Percentiles rank a stretch among this genome's conserved stretches.
phyloP scores from a whole-genome alignment of 2,797 vertebrate genomes.

The Epinephelus coioides region DNA sequence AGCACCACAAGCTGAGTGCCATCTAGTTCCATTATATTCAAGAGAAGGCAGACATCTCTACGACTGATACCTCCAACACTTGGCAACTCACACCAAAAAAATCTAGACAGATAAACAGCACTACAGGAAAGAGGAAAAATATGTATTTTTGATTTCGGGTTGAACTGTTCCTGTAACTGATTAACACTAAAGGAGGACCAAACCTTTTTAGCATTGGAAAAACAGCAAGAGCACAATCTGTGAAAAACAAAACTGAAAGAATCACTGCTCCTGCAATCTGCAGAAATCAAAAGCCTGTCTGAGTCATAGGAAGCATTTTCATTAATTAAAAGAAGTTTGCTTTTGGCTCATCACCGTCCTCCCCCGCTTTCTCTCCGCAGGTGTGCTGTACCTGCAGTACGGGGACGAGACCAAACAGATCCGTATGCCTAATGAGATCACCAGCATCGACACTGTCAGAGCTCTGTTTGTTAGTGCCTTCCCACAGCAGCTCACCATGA shows the following conservation, averaged over 20 bases:
- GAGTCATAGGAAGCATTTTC: background rate
- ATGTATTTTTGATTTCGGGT: too few relatives aligned
- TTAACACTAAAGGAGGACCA: background rate
- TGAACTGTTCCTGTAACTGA: background rate
- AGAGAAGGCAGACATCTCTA: too few relatives aligned
- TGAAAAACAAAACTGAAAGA: background rate
- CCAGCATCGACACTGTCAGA: constrained; percentile 94
- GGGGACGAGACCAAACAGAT: constrained; percentile 97
- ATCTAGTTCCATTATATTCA: too few relatives aligned
- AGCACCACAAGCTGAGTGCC: too few relatives aligned
- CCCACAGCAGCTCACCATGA: constrained; percentile 96
- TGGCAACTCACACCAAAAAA: too few relatives aligned
- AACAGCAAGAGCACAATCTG: background rate
- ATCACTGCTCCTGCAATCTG: background rate
- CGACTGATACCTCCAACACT: too few relatives aligned
- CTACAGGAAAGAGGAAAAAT: too few relatives aligned
- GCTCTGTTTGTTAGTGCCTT: constrained; percentile 99
- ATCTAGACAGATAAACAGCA: too few relatives aligned
- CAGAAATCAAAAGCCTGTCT: background rate
- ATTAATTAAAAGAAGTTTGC: background rate
- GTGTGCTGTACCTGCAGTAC: constrained; percentile 97
- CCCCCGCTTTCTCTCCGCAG: constrained; percentile 75
- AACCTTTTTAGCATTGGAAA: constrained; percentile 2
- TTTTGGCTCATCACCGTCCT: background rate
- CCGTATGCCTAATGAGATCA: constrained; percentile 98